Evolutionary conservation across 2,888 invertebrate genomes (phyloP).

Genomic region (Spodoptera exigua): DNA sequence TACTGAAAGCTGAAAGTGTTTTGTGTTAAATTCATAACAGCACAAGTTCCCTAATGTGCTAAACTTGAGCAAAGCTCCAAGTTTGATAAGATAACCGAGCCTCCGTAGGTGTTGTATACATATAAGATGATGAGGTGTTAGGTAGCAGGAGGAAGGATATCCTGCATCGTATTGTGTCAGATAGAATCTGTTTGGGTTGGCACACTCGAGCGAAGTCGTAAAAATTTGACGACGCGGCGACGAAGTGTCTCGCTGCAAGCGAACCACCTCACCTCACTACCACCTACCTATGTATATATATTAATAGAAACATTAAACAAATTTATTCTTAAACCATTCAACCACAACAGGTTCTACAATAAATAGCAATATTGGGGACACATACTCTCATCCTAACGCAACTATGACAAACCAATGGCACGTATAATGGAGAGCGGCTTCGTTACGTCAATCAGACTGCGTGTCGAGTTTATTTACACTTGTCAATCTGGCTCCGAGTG

Average conservation of each 20-base stretch:
- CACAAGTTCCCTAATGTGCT: neutral
- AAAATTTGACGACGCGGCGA: constrained; percentile 58
- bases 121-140: constrained; percentile 33
- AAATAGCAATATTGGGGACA: constrained; percentile 3
- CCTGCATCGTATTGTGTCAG: constrained; percentile 48
- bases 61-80: neutral
- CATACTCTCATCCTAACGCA: constrained; percentile 5
- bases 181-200: constrained; percentile 59
- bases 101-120: constrained; percentile 6
- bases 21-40: no score
- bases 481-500: constrained; percentile 48
- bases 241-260: constrained; percentile 47
- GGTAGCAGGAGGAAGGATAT: constrained; percentile 50
- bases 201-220: constrained; percentile 53
- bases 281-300: constrained; percentile 31
- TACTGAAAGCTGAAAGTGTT: neutral
- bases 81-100: constrained; percentile 15
- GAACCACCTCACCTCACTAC: constrained; percentile 23
- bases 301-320: constrained; percentile 7
- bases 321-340: constrained; percentile 20
- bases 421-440: constrained; percentile 30
- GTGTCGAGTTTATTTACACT: constrained; percentile 53
- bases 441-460: constrained; percentile 29
- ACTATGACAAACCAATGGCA: constrained; percentile 22
- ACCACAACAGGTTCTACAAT: constrained; percentile 24